Evolutionary conservation across 1,140 invertebrate species (phyloP).

Genomic region (Zaprionus inermis): DNA sequence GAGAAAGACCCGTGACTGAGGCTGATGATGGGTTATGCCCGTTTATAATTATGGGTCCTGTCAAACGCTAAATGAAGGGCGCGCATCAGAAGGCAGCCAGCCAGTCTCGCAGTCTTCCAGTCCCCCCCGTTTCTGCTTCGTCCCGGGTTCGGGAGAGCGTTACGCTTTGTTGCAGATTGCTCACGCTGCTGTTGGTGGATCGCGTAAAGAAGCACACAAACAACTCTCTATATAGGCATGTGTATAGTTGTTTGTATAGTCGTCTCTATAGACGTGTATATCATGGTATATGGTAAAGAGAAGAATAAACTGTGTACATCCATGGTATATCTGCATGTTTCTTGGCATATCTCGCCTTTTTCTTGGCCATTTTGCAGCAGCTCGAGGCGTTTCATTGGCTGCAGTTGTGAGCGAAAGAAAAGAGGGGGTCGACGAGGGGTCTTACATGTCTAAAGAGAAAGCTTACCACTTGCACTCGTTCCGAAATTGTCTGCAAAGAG

Average conservation of each 20-base stretch:
- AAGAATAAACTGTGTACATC: background rate
- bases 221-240: background rate
- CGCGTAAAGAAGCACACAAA: too few species aligned
- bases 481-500: conserved; percentile 82
- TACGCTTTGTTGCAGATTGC: conserved; percentile 44
- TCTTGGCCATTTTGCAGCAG: conserved; percentile 41
- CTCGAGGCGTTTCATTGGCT: conserved; percentile 45
- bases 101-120: conserved; percentile 63
- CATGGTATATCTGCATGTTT: too few species aligned
- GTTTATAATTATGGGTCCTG: conserved; percentile 83
- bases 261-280: background rate
- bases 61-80: conserved; percentile 79
- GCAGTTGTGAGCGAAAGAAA: too few species aligned
- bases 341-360: background rate
- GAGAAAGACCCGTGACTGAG: conserved; percentile 13
- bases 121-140: too few species aligned
- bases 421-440: too few species aligned
- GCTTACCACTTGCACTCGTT: conserved; percentile 84
- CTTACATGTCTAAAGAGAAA: conserved; percentile 35
- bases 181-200: conserved; percentile 8
- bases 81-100: conserved; percentile 67
- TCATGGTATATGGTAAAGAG: background rate
- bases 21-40: conserved; percentile 83
- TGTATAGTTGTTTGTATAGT: background rate
- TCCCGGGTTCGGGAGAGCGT: too few species aligned